These are phyloP conservation scores for Eugnorisma glareosa DNA, from an alignment of 2,888 invertebrate species.

Conservation along the genomic window DNA sequence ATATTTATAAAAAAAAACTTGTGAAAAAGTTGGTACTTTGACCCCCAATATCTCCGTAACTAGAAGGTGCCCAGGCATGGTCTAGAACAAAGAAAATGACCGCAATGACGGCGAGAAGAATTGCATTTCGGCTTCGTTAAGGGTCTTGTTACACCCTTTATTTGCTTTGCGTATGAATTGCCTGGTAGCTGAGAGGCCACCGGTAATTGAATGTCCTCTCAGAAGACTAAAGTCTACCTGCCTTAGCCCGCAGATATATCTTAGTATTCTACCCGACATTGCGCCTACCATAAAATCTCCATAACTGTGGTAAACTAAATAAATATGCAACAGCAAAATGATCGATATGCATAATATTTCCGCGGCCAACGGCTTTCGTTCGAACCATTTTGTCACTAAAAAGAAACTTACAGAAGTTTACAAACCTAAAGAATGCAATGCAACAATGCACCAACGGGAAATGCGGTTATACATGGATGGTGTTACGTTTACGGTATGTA, in stretches of 20 bases:
- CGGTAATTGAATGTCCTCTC: slow-evolving; percentile 30
- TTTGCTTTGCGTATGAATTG: background rate
- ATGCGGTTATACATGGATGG: too few species aligned
- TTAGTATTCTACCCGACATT: slow-evolving; percentile 43
- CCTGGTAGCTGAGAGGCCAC: too few species aligned
- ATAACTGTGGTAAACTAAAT: slow-evolving; percentile 59
- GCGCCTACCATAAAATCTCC: slow-evolving; percentile 49
- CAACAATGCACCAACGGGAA: background rate
- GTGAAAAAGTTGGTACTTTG: too few species aligned
- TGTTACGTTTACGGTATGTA: too few species aligned
- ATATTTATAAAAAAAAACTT: too few species aligned
- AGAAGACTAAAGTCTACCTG: background rate
- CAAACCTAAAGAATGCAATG: background rate
- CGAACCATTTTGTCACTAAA: slow-evolving; percentile 23
- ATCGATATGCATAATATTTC: slow-evolving; percentile 63
- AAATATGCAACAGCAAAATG: slow-evolving; percentile 65
- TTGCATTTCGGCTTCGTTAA: too few species aligned
- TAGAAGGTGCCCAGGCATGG: too few species aligned
- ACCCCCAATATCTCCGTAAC: too few species aligned
- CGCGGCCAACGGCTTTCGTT: slow-evolving; percentile 53
- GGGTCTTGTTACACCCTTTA: too few species aligned
- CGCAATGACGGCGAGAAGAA: too few species aligned
- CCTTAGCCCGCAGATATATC: slow-evolving; percentile 12
- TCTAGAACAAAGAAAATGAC: too few species aligned
- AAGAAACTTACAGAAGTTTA: background rate